Base-by-base conservation (phyloP, 2,113 vertebrate genomes). In the Lanius ludovicianus region DNA sequence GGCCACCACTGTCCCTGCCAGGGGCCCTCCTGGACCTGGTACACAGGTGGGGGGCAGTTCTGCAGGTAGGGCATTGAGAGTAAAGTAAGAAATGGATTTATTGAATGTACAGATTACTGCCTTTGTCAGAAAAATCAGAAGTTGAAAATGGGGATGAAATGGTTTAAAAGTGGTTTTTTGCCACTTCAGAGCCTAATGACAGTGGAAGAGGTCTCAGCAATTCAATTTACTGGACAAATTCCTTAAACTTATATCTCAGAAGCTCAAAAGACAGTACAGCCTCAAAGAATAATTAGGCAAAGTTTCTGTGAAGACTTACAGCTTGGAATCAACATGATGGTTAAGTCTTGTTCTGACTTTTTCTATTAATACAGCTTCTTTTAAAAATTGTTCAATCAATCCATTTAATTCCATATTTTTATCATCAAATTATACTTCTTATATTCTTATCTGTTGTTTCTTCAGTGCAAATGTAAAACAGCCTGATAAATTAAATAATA, bases 1-100 rank as follows among this genome's bases (percentile, higher is more conserved):
- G 65, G 42, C 44, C 35, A 2, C 37, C 21, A 3, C 21, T 0
- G 0, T 35, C 50, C 3, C 69, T 78, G 46, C 70, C 0, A 24
- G 7, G 44, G n/a, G 24, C 33, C 6, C 33, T n/a, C 2, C 0
- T 27, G 17, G 76, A 4, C 17, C 41, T 31, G 56, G 74, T n/a
- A 52, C 46, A 13, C 35, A 28, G 39, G 6, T 16, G 65, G 2
- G 5, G 22, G n/a, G 10, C 13, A 2, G 8, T 62, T 79, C 56
- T 73, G 39, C 4, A 30, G 20, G 1, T 27, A 11, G 25, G 50
- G 31, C 55, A n/a, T 1, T 49, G n/a, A 31, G 33, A 63, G 14
- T 10, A 28, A 84, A 63, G 10, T 19, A 42, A 20, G 33, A 23
- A 44, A 10, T 39, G 10, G 10, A 7, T 78, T 59, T 59, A 13